phyloP scores from a whole-genome alignment of 2,797 vertebrate species.

The Smutsia temminckii region DNA sequence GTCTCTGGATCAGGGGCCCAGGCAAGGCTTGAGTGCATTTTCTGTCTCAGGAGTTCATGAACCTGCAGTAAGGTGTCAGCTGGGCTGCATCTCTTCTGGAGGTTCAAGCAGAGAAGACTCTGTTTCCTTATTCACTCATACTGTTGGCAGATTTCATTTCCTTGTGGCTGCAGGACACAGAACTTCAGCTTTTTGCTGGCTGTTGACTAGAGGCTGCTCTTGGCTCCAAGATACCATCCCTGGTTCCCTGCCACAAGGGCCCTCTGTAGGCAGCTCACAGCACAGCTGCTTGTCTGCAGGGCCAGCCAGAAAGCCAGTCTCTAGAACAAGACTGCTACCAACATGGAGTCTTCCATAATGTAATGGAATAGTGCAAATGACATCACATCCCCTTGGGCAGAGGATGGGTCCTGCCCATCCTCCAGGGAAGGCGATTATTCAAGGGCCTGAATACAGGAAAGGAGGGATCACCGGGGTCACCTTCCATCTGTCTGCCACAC shows the following conservation, averaged over 20 bases:
- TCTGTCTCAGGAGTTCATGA: background rate
- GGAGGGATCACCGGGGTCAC: rapidly evolving
- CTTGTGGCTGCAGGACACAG: background rate
- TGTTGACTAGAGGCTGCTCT: background rate
- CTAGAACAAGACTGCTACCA: background rate
- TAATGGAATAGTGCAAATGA: background rate
- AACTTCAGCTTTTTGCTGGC: background rate
- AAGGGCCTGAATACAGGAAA: background rate
- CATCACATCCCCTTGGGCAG: background rate
- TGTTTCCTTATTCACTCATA: background rate
- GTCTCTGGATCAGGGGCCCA: background rate
- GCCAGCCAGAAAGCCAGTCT: background rate
- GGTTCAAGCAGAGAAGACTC: background rate
- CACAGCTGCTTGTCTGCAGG: background rate
- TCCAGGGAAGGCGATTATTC: background rate
- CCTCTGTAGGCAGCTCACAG: background rate
- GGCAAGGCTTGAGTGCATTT: background rate
- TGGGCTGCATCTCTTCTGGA: background rate
- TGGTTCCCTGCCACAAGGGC: background rate
- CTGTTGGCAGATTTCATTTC: background rate
- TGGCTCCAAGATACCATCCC: background rate
- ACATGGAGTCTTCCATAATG: background rate
- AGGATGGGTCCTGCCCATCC: background rate
- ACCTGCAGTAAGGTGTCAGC: background rate
- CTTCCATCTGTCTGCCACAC: background rate